Evolutionary conservation across 2,113 vertebrate genomes (phyloP).

Genomic region (Pogona vitticeps): DNA sequence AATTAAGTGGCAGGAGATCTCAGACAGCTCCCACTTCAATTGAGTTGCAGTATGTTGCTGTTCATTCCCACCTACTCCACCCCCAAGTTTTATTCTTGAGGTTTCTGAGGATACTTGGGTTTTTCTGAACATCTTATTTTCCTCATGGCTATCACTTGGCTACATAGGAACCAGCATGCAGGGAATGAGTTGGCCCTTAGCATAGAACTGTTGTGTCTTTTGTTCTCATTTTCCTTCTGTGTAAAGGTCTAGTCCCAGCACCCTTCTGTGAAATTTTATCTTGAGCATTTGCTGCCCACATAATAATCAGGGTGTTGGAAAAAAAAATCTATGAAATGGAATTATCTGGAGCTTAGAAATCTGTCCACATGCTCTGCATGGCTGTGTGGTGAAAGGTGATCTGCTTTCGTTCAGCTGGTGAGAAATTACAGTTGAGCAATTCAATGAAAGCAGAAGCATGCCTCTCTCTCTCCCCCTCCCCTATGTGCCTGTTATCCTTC

Average conservation of each 20-base stretch:
- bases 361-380: not conserved
- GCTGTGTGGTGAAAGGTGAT: conserved; percentile 31
- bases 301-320: conserved; percentile 34
- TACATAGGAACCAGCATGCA: not conserved
- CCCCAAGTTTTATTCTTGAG: no score
- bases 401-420: conserved; percentile 37
- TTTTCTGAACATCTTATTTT: not conserved
- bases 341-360: conserved; percentile 32
- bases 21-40: not conserved
- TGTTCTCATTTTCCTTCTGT: not conserved
- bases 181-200: not conserved
- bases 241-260: not conserved
- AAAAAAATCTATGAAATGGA: not conserved
- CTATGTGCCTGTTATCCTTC: conserved; percentile 39
- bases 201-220: not conserved
- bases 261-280: conserved; percentile 6
- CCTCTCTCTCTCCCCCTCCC: conserved; percentile 3
- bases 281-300: not conserved
- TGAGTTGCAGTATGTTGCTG: no score
- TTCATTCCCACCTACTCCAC: no score
- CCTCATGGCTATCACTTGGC: not conserved
- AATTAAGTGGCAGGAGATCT: not conserved
- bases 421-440: conserved; percentile 28
- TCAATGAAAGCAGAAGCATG: conserved; percentile 48
- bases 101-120: not conserved